phyloP scores from a whole-genome alignment of 2,113 vertebrate species.

The Peromyscus polionotus region DNA sequence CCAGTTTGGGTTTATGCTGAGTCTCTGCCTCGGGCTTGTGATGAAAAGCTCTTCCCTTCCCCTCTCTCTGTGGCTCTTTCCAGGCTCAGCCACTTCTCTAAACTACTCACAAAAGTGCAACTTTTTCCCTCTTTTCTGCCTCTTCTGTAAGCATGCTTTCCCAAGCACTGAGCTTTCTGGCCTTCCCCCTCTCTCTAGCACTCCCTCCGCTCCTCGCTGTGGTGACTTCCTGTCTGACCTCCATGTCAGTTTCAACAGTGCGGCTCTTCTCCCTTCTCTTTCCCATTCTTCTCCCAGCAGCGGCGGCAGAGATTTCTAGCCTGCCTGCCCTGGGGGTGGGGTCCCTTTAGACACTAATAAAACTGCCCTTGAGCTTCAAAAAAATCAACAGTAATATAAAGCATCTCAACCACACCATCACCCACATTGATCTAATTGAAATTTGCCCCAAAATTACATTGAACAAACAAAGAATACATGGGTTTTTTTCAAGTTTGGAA shows the following conservation, averaged over 20 bases:
- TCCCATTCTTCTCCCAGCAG: not conserved
- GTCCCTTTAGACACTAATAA: not conserved
- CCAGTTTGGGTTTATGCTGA: not conserved
- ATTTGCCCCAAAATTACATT: not conserved
- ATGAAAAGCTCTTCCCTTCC: not conserved
- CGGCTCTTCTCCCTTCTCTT: not conserved
- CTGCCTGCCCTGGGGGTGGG: not conserved
- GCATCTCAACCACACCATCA: not conserved
- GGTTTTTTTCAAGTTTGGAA: not conserved
- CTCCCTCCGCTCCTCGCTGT: not conserved
- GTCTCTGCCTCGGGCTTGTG: not conserved
- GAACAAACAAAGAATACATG: not conserved
- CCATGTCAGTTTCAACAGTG: not conserved
- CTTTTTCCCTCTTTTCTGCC: not conserved
- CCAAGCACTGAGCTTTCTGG: not conserved
- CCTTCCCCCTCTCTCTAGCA: not conserved
- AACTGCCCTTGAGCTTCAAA: not conserved
- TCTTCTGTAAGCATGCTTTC: not conserved
- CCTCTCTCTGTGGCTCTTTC: not conserved
- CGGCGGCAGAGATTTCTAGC: not conserved
- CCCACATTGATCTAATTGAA: not conserved
- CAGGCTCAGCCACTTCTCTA: not conserved
- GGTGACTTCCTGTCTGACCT: not conserved
- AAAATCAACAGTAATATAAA: not conserved
- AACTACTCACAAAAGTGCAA: not conserved